Percentiles rank a stretch among this genome's conserved stretches.
These are phyloP conservation scores for Esox masquinongy DNA, from an alignment of 2,797 vertebrate genomes.

Conservation along the genomic window DNA sequence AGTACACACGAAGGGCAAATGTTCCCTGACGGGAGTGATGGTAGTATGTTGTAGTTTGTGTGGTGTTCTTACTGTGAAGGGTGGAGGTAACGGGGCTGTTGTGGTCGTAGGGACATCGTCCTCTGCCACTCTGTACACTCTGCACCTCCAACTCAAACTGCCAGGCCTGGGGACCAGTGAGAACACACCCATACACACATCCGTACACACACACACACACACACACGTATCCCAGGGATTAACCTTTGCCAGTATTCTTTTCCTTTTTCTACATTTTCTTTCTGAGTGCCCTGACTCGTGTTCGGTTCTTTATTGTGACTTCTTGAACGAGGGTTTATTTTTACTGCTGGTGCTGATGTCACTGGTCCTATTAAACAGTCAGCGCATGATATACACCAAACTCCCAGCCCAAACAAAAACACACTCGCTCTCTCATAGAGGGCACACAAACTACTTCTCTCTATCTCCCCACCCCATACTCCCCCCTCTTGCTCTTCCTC, in stretches of 20 bases:
- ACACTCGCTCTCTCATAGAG: slow-evolving; percentile 2
- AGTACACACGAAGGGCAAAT: neutral
- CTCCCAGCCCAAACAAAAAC: slow-evolving; percentile 1
- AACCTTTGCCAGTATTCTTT: neutral
- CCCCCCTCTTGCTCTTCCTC: neutral
- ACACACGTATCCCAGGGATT: neutral
- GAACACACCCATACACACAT: neutral
- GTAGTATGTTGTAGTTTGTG: neutral
- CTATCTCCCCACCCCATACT: neutral
- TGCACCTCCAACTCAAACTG: slow-evolving; percentile 84
- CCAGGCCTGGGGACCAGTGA: slow-evolving; percentile 72
- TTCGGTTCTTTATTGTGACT: slow-evolving; percentile 38
- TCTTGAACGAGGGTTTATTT: slow-evolving; percentile 54
- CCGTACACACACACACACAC: neutral
- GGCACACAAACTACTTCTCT: neutral
- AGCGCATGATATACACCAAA: slow-evolving; percentile 5
- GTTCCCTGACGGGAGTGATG: neutral
- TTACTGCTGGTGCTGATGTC: slow-evolving; percentile 16
- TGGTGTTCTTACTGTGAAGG: slow-evolving; percentile 78
- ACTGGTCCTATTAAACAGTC: neutral
- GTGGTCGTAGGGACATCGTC: slow-evolving; percentile 90
- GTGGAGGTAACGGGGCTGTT: slow-evolving; percentile 84
- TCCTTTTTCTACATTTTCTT: slow-evolving; percentile 11
- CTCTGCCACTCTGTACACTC: slow-evolving; percentile 84
- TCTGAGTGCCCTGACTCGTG: slow-evolving; percentile 17